Base-by-base conservation (phyloP, 2,797 vertebrate genomes). In the Fundulus diaphanus region DNA sequence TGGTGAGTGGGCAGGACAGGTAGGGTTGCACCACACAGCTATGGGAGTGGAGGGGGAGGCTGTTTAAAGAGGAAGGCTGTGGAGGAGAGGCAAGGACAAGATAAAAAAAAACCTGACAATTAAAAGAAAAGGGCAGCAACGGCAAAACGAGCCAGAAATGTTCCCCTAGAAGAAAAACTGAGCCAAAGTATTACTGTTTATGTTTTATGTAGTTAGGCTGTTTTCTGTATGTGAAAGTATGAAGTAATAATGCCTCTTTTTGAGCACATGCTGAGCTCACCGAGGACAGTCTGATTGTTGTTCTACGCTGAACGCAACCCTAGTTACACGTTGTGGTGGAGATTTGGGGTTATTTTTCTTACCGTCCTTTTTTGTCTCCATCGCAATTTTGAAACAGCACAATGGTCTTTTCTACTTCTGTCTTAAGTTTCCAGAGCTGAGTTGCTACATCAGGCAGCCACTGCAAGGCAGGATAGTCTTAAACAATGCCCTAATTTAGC, bases 1-100 rank as follows among this genome's bases (percentile, higher is more conserved):
- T 79, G 86, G 68, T 78, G 81, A 89, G 83, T 85, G 87, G 88
- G 85, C 87, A 87, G 85, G 88, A 87, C 90, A 90, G 90, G 87
- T 92, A 91, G 68, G 85, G 90, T 89, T 87, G 75, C 54, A 15
- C 68, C 24, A 13, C 44, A 74, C 56, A 80, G 85, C 78, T 78
- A 66, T 7, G 12, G 57, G 48, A 12, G 66, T 48, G 65, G 13
- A 35, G 65, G 72, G 72, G 63, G 29, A 37, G 46, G 66, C 42
- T 0, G 31, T 29, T 72, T 24, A 59, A 56, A 33, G 73, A 73
- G 51, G 37, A n/a, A 2, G 37, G 27, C n/a, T 77, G 73, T 67
- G 72, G 65, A 76, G 73, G 69, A 18, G 40, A 82, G 67, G 67
- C 57, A 69, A 84, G 77, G 83, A 81, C 76, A 83, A 81, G 82